phyloP scores from a whole-genome alignment of 1,140 invertebrate genomes.

The Zaprionus ghesquierei region DNA sequence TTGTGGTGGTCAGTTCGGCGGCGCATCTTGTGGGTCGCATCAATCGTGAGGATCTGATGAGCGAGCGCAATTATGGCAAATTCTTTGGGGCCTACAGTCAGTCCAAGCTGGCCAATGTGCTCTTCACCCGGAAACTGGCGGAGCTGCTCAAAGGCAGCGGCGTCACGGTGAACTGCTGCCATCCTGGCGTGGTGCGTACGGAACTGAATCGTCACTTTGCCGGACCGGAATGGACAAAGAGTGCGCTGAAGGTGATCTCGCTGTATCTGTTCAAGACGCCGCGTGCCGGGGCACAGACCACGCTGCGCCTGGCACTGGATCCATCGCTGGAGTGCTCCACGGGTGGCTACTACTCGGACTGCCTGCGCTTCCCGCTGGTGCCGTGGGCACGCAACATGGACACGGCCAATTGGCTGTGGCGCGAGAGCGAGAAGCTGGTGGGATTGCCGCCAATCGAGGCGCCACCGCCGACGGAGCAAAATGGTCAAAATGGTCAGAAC shows the following conservation, averaged over 20 bases:
- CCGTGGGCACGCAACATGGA: slow-evolving; percentile 82
- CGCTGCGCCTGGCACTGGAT: slow-evolving; percentile 90
- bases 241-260: slow-evolving; percentile 33
- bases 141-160: slow-evolving; percentile 84
- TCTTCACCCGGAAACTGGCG: slow-evolving; percentile 88
- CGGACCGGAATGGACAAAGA: slow-evolving; percentile 55
- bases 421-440: slow-evolving; percentile 82
- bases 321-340: slow-evolving; percentile 87
- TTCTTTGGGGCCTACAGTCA: slow-evolving; percentile 85
- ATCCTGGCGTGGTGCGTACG: slow-evolving; percentile 89
- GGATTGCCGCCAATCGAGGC: slow-evolving; percentile 57
- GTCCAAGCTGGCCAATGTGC: slow-evolving; percentile 90
- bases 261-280: slow-evolving; percentile 84
- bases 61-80: slow-evolving; percentile 85
- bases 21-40: slow-evolving; percentile 85
- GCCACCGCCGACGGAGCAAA: slow-evolving; percentile 2
- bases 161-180: slow-evolving; percentile 87
- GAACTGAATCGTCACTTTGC: slow-evolving; percentile 88
- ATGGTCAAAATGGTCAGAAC: slow-evolving; percentile 3
- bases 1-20: slow-evolving; percentile 79
- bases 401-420: slow-evolving; percentile 89
- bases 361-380: slow-evolving; percentile 71
- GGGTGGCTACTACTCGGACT: slow-evolving; percentile 86
- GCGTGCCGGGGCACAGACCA: slow-evolving; percentile 90
- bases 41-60: slow-evolving; percentile 88